phyloP scores from a whole-genome alignment of 2,797 vertebrate genomes.

The Steatocranus sp. region DNA sequence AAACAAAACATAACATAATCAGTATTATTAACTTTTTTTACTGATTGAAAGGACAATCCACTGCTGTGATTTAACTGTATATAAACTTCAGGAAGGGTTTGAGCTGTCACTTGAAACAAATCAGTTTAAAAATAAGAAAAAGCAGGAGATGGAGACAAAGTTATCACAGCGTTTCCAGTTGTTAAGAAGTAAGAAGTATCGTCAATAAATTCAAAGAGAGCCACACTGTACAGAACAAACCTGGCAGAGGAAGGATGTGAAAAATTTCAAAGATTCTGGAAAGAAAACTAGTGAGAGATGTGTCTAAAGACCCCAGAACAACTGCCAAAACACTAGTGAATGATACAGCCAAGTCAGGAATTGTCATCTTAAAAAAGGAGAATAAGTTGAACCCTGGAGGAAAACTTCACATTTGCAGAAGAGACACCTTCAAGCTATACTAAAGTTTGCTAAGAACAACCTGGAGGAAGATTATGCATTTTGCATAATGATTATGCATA shows the following conservation, averaged over 20 bases:
- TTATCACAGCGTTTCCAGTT: fast-evolving
- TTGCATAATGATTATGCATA: not conserved
- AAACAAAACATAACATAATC: not conserved
- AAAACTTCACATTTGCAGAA: not conserved
- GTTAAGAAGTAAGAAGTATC: not conserved
- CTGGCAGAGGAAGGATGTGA: not conserved
- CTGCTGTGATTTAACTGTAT: not conserved
- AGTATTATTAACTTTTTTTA: not conserved
- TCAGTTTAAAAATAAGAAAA: not conserved
- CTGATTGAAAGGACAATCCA: not conserved
- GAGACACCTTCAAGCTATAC: fast-evolving
- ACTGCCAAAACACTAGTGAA: not conserved
- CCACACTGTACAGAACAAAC: not conserved
- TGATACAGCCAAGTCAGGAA: fast-evolving
- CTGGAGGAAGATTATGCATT: not conserved
- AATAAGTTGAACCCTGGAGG: not conserved
- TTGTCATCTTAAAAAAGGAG: not conserved
- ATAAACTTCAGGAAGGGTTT: not conserved
- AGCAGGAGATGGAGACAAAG: not conserved
- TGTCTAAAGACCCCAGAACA: not conserved
- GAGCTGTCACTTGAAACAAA: not conserved
- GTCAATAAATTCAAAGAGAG: not conserved
- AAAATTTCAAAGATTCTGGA: not conserved
- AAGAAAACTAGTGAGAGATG: not conserved
- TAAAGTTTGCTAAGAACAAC: not conserved